Percentiles rank a stretch among this genome's conserved stretches.
phyloP scores from a whole-genome alignment of 2,888 invertebrate species.

The Aphodius granarius region DNA sequence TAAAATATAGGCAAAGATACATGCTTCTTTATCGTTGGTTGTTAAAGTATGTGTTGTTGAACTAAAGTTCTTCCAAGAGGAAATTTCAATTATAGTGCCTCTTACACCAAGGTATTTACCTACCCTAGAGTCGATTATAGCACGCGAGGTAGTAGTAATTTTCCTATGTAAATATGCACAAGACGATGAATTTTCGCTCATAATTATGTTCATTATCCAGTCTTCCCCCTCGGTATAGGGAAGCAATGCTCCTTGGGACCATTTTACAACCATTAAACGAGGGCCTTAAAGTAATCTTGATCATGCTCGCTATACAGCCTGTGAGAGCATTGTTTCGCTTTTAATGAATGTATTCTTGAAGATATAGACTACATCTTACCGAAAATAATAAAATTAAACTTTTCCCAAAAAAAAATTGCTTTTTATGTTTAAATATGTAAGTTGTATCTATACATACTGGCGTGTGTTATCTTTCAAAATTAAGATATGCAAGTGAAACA shows the following conservation, averaged over 20 bases:
- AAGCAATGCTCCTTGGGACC: background rate
- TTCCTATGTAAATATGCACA: background rate
- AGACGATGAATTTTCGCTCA: background rate
- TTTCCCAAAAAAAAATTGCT: no score
- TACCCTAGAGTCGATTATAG: background rate
- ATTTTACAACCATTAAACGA: background rate
- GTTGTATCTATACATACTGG: no score
- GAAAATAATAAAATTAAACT: no score
- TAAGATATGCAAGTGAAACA: no score
- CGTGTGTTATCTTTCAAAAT: no score
- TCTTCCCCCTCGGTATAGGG: background rate
- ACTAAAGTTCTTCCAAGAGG: background rate
- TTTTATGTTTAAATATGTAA: no score
- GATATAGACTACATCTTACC: no score
- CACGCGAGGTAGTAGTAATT: background rate
- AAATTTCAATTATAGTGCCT: background rate
- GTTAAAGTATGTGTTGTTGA: no score
- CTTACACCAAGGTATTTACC: background rate
- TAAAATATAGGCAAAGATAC: no score
- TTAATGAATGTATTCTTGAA: no score
- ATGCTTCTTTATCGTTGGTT: no score
- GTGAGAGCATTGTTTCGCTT: background rate
- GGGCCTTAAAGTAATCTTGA: background rate
- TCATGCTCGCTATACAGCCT: background rate
- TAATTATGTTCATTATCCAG: background rate